Evolutionary conservation across 2,888 invertebrate genomes (phyloP).

Genomic region (Sinhomidia bicolor): DNA sequence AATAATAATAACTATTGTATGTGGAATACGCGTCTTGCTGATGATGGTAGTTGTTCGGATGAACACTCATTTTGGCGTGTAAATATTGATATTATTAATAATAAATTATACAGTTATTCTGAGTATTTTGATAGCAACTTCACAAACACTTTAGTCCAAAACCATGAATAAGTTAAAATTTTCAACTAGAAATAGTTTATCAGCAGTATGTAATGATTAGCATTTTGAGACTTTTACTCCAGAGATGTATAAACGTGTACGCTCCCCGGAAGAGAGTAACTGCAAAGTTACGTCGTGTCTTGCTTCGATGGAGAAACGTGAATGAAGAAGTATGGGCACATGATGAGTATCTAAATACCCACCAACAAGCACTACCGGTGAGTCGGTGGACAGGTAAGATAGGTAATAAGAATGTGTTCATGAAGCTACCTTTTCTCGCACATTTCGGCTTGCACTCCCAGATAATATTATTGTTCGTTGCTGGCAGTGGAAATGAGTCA

Average conservation of each 20-base stretch:
- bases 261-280: neutral
- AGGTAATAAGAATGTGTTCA: neutral
- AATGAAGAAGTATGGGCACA: slow-evolving; percentile 66
- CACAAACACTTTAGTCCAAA: neutral
- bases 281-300: slow-evolving; percentile 30
- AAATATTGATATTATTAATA: neutral
- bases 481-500: slow-evolving; percentile 10
- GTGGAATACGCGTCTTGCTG: slow-evolving; percentile 61
- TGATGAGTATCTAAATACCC: slow-evolving; percentile 52
- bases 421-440: neutral
- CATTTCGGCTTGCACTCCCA: neutral
- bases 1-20: slow-evolving; percentile 67
- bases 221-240: no score
- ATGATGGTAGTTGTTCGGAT: slow-evolving; percentile 49
- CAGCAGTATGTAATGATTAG: no score
- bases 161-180: no score
- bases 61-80: slow-evolving; percentile 63
- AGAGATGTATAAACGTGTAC: no score
- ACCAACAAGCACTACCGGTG: slow-evolving; percentile 32
- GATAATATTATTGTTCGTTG: neutral
- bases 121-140: neutral
- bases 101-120: no score
- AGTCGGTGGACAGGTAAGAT: slow-evolving; percentile 39
- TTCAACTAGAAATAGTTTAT: no score
- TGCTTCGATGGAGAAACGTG: slow-evolving; percentile 36